phyloP scores from a whole-genome alignment of 1,140 invertebrate genomes.

The Eumeta japonica region DNA sequence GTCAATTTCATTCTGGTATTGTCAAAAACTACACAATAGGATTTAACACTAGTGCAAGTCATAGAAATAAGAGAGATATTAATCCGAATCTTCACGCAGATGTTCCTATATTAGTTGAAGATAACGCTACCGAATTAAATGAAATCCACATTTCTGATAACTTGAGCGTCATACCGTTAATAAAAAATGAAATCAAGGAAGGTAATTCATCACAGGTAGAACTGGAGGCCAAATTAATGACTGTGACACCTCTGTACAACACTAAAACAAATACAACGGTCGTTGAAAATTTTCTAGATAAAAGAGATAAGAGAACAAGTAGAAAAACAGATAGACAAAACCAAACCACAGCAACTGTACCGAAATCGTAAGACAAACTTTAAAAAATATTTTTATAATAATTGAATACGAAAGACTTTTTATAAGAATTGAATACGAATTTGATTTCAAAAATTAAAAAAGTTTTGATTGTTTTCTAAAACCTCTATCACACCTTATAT shows the following conservation, averaged over 20 bases:
- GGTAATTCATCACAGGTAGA: no score
- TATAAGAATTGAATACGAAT: background rate
- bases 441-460: background rate
- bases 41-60: constrained; percentile 3
- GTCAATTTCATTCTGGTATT: constrained; percentile 27
- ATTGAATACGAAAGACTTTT: background rate
- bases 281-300: constrained; percentile 36
- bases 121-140: no score
- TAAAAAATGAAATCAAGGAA: background rate
- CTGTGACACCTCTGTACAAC: constrained; percentile 34
- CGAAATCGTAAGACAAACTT: constrained; percentile 46
- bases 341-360: constrained; percentile 52
- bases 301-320: constrained; percentile 51
- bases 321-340: constrained; percentile 55
- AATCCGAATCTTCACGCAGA: constrained; percentile 26
- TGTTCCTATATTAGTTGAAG: no score
- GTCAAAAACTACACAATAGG: constrained; percentile 21
- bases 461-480: background rate
- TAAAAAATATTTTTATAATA: background rate
- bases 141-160: no score
- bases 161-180: background rate
- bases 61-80: constrained; percentile 33
- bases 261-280: constrained; percentile 42
- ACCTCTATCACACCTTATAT: no score
- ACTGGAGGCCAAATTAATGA: constrained; percentile 26